Evolutionary conservation across 2,888 invertebrate species (phyloP).

Genomic region (Apotomis capreana): DNA sequence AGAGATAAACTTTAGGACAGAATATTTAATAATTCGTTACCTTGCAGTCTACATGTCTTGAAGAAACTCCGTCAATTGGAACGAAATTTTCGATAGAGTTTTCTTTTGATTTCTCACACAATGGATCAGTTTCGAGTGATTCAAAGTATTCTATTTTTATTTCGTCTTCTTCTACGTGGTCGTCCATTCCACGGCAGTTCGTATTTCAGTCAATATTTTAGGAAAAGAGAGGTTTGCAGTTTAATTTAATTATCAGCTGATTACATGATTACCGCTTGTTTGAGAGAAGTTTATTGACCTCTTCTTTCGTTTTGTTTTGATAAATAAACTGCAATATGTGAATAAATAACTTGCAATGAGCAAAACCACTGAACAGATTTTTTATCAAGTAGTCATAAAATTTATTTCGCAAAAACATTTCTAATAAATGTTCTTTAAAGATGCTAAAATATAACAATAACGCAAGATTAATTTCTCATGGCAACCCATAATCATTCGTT

Average conservation of each 20-base stretch:
- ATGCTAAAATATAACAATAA: background rate
- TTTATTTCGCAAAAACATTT: background rate
- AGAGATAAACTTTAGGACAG: background rate
- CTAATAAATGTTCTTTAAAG: no score
- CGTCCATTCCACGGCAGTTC: conserved; percentile 41
- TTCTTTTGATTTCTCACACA: conserved; percentile 42
- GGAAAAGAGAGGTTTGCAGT: background rate
- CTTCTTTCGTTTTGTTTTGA: conserved; percentile 8
- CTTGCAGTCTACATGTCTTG: background rate
- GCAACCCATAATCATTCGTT: conserved; percentile 35
- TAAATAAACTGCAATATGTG: background rate
- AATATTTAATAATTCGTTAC: conserved; percentile 2
- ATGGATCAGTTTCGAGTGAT: conserved; percentile 53
- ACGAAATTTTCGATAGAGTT: background rate
- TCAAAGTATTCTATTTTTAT: conserved; percentile 64
- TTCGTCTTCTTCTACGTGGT: conserved; percentile 51
- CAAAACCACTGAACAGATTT: no score
- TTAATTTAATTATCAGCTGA: conserved; percentile 31
- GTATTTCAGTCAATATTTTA: conserved; percentile 9
- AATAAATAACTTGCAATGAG: no score
- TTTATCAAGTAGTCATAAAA: no score
- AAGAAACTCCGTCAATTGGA: background rate
- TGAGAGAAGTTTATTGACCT: conserved; percentile 29
- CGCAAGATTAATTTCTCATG: conserved; percentile 16
- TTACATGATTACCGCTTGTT: conserved; percentile 26